phyloP scores from a whole-genome alignment of 92 coral and sea anemone genomes.

The Nematostella vectensis region DNA sequence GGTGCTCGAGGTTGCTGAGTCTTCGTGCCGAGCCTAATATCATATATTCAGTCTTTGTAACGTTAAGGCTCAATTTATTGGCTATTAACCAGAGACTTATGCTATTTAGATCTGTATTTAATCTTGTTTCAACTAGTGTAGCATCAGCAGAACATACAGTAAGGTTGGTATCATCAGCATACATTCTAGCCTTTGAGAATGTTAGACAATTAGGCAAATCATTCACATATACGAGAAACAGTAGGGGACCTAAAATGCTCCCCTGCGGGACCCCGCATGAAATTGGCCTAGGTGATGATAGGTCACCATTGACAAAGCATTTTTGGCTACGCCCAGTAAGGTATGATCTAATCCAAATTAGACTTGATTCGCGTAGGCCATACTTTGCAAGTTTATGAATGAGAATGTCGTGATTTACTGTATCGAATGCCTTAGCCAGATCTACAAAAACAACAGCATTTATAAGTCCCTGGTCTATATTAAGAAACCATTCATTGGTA shows the following conservation, averaged over 20 bases:
- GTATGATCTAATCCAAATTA: slow-evolving; percentile 1
- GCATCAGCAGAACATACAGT: slow-evolving; percentile 9
- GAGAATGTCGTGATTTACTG: slow-evolving; percentile 30
- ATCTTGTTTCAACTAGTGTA: slow-evolving; percentile 11
- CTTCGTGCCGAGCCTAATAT: slow-evolving; percentile 1
- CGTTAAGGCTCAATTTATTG: slow-evolving; percentile 12
- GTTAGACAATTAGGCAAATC: slow-evolving; percentile 12
- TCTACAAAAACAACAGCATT: slow-evolving; percentile 39
- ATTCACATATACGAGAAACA: slow-evolving; percentile 9
- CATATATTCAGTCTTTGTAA: slow-evolving; percentile 10
- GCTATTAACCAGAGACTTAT: slow-evolving; percentile 10
- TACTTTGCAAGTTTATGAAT: slow-evolving; percentile 22
- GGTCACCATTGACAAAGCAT: not conserved
- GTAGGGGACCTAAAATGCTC: slow-evolving; percentile 4
- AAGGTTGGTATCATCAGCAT: slow-evolving; percentile 8
- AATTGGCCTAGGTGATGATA: not conserved
- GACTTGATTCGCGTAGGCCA: slow-evolving; percentile 16
- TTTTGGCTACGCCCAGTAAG: not conserved
- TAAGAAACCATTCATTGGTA: not conserved
- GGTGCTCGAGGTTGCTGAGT: slow-evolving; percentile 1
- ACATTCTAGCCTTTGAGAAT: not conserved
- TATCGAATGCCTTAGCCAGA: slow-evolving; percentile 43
- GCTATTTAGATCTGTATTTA: slow-evolving; percentile 10
- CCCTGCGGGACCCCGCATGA: slow-evolving; percentile 14
- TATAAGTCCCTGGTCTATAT: slow-evolving; percentile 25